phyloP scores from a whole-genome alignment of 2,113 vertebrate species.

The Ptyas mucosa region DNA sequence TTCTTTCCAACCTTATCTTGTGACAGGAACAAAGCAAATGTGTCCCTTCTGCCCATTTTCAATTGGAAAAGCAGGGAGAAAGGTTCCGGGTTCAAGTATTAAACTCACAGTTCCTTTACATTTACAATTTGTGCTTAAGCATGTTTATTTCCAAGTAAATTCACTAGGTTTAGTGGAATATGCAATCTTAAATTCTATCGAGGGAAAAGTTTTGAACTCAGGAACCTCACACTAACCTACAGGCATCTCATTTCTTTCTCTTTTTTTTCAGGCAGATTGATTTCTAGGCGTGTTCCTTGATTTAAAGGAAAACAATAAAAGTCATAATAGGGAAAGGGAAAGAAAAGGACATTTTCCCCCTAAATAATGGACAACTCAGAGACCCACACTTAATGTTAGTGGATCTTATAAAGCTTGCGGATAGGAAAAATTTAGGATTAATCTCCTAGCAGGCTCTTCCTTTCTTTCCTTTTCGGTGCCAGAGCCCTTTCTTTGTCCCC shows the following conservation, averaged over 20 bases:
- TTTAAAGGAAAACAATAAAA: constrained; percentile 14
- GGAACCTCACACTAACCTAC: not conserved
- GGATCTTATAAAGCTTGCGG: not conserved
- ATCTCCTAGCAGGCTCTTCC: constrained; percentile 60
- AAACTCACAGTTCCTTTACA: not conserved
- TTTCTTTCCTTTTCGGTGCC: constrained; percentile 68
- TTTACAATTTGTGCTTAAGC: not conserved
- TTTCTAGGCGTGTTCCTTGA: constrained; percentile 11
- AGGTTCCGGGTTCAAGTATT: too few relatives aligned
- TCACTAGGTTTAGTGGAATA: not conserved
- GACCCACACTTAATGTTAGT: not conserved
- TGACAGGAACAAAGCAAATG: not conserved
- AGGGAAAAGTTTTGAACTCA: constrained; percentile 2
- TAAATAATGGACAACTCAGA: not conserved
- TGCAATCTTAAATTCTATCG: not conserved
- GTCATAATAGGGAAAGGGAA: not conserved
- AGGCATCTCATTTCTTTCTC: constrained; percentile 22
- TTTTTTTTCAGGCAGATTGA: not conserved
- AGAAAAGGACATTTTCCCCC: not conserved
- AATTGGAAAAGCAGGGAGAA: not conserved
- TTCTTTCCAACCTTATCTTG: not conserved
- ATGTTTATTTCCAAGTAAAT: not conserved
- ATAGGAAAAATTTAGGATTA: not conserved
- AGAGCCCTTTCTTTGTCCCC: constrained; percentile 74
- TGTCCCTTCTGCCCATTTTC: not conserved